Evolutionary conservation across 1,140 invertebrate species (phyloP).

Genomic region (Calliopsis andreniformis): DNA sequence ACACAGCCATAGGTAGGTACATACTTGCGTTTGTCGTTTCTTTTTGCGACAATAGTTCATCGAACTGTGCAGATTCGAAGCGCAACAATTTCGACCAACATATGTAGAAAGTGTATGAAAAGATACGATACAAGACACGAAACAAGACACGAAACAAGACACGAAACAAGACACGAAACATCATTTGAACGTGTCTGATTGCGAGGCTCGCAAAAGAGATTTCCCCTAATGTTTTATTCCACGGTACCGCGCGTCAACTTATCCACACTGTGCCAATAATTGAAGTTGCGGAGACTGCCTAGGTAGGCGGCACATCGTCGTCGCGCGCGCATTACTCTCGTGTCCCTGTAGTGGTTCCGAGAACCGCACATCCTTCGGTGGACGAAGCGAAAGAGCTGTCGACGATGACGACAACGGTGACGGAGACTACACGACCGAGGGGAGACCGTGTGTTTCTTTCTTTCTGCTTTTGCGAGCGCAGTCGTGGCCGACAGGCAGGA

Average conservation of each 20-base stretch:
- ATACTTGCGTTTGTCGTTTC: slow-evolving; percentile 14
- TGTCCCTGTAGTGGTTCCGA: slow-evolving; percentile 70
- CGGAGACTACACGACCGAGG: slow-evolving; percentile 46
- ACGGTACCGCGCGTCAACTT: not conserved
- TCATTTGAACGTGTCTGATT: no score
- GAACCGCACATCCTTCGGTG: slow-evolving; percentile 52
- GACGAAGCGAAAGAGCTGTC: not conserved
- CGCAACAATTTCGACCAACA: no score
- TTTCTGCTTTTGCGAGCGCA: slow-evolving; percentile 43
- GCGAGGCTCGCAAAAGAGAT: no score
- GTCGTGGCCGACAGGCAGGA: slow-evolving; percentile 57
- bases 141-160: no score
- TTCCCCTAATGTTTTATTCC: not conserved
- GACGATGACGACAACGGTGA: slow-evolving; percentile 16
- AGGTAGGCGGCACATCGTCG: slow-evolving; percentile 13
- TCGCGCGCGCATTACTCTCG: slow-evolving; percentile 55
- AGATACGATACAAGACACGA: no score
- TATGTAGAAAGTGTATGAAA: no score
- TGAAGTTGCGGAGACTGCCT: not conserved
- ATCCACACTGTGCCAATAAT: not conserved
- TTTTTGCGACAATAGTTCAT: slow-evolving; percentile 3
- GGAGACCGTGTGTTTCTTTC: slow-evolving; percentile 18
- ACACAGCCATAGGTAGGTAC: slow-evolving; percentile 36
- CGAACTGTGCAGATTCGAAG: not conserved
- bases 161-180: no score